These are phyloP conservation scores for Dendrolimus houi DNA, from an alignment of 2,888 invertebrate species.

Conservation along the genomic window DNA sequence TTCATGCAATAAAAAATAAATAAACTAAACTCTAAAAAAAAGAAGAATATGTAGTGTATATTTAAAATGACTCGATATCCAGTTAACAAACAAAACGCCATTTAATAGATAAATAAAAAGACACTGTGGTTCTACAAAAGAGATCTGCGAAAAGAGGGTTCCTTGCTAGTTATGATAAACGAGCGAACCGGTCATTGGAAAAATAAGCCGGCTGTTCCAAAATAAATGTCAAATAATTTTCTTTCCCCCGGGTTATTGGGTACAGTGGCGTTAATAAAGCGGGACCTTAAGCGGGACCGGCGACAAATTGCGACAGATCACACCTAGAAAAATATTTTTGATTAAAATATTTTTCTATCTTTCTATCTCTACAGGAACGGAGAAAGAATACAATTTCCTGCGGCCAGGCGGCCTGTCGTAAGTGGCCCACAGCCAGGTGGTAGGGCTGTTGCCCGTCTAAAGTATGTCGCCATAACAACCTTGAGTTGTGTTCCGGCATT, in stretches of 20 bases:
- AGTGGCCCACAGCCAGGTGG: no score
- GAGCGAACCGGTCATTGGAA: conserved; percentile 10
- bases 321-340: background rate
- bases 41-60: background rate
- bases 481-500: no score
- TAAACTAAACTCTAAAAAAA: background rate
- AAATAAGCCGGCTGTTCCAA: conserved; percentile 15
- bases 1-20: background rate
- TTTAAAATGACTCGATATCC: no score
- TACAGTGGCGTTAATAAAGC: background rate
- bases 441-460: no score
- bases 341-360: background rate
- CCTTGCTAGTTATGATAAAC: conserved; percentile 17
- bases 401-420: no score
- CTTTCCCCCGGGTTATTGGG: background rate
- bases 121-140: no score
- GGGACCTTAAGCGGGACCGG: background rate
- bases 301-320: background rate
- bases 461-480: no score
- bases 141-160: background rate
- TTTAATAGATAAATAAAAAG: no score
- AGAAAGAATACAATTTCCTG: no score
- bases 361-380: no score
- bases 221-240: conserved; percentile 18
- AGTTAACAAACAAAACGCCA: no score